Evolutionary conservation across 2,888 invertebrate species (phyloP), one percentile per base, ranked within the genome.

Genomic region (Nycteola revayana): DNA sequence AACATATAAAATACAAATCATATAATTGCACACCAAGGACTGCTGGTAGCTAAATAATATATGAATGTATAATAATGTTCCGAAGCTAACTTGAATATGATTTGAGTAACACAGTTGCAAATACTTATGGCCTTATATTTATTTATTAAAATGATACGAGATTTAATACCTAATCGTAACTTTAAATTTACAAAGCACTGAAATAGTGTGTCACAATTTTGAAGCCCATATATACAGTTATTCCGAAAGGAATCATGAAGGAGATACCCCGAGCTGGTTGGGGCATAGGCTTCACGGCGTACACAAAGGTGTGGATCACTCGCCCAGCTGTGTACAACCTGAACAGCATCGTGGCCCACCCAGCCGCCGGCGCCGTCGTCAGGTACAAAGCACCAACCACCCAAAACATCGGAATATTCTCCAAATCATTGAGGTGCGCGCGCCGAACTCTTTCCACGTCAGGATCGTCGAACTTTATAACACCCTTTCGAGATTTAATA

Each of bases 371-470:
- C 3, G 76, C 77, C 0, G 91, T 92, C 20, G 90, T 73, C 26
- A 91, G 66, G 73, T 91, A 94, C 35, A 91, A 65, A 3, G 90
- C 82, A 1, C 90, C 90, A 14, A 91, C 69, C 7, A 91, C 50
- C 60, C 92, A 82, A 59, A 93, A 94, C 8, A 90, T 83, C 0
- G 91, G 88, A 36, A 94, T 93, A 68, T 93, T 94, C 74, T 94
- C 94, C 63, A 94, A 65, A 66, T 94, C 94, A 60, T 94, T 94
- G 47, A 90, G 81, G 61, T 94, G 93, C 8, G 93, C 93, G 67
- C 92, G 73, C 24, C 84, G 56, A 14, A 75, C 71, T 36, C 84
- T 55, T 50, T 86, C 86, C 22, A 85, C 82, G 36, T 81, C 79
- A 0, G 69, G 74, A 32, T 79, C 83, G 34, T 81, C 78, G 0